These are phyloP conservation scores for Nesogale talazaci DNA, from an alignment of 2,113 vertebrate species.

Conservation along the genomic window DNA sequence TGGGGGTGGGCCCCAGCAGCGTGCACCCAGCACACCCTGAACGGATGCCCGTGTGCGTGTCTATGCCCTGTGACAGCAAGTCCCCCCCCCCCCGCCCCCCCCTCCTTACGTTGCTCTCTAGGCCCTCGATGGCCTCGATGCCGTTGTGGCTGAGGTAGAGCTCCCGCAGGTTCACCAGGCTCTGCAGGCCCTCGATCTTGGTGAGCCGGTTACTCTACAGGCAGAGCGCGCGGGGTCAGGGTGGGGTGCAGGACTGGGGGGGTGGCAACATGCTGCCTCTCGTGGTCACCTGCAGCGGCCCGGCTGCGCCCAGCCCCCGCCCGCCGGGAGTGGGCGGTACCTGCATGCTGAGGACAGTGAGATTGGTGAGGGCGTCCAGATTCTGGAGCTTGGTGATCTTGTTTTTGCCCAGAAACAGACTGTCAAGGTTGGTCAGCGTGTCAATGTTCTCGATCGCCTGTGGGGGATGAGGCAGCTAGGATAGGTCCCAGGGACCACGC, in stretches of 20 bases:
- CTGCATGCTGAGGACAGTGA: conserved; percentile 98
- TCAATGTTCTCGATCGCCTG: conserved; percentile 97
- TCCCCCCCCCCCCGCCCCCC: background rate
- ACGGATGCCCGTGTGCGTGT: no score
- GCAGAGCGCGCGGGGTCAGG: background rate
- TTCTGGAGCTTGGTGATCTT: conserved; percentile 99
- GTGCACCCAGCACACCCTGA: no score
- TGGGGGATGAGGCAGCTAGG: background rate
- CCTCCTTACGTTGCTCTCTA: conserved; percentile 96
- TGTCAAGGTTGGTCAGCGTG: conserved; percentile 90
- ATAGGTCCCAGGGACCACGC: no score
- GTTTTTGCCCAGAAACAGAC: conserved; percentile 98
- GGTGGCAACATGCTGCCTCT: no score
- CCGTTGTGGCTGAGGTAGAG: conserved; percentile 98
- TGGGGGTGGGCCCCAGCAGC: no score
- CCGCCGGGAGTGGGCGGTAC: conserved; percentile 78
- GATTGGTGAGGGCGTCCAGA: conserved; percentile 92
- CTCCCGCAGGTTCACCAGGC: conserved; percentile 93
- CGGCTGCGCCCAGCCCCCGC: no score
- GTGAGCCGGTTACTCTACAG: conserved; percentile 97
- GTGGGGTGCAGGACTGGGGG: background rate
- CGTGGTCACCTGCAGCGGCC: background rate
- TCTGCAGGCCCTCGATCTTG: conserved; percentile 97
- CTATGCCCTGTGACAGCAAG: no score
- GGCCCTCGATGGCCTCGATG: conserved; percentile 97